Conservation (phyloP, 2,888 invertebrate genomes). For the Brachypterus glaber region DNA sequence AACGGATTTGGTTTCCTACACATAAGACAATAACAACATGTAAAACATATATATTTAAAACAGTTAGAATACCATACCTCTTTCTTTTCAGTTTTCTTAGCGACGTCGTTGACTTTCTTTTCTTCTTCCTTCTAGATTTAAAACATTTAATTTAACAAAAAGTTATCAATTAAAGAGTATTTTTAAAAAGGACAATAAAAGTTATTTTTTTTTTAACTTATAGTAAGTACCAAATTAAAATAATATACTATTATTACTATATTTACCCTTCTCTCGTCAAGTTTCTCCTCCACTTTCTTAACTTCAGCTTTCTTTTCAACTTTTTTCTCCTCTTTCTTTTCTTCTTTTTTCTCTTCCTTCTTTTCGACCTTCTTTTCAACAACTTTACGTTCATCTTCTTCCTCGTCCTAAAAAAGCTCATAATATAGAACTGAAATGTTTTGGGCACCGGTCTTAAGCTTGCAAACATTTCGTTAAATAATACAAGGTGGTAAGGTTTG, state of each 20-base stretch:
- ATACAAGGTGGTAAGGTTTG: no score
- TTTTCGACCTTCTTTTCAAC: conserved; percentile 31
- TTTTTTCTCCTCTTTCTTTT: conserved; percentile 32
- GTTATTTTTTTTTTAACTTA: no score
- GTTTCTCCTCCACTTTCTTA: conserved; percentile 21
- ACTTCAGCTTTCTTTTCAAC: conserved; percentile 35
- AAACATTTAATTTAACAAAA: no score
- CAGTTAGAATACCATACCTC: conserved; percentile 28
- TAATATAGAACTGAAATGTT: no score
- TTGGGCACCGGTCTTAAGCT: no score
- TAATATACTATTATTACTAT: conserved; percentile 14
- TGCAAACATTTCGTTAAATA: no score
- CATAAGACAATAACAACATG: conserved; percentile 19
- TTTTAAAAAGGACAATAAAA: no score
- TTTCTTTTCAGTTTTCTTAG: conserved; percentile 32
- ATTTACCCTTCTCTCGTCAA: conserved; percentile 31
- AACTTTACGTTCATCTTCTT: conserved; percentile 26
- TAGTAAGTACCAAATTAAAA: conserved; percentile 7
- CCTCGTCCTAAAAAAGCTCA: conserved; percentile 22
- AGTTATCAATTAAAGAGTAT: no score
- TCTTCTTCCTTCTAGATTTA: conserved; percentile 32
- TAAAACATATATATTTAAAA: conserved; percentile 16
- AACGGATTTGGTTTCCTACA: conserved; percentile 48
- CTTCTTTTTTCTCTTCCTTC: conserved; percentile 24
- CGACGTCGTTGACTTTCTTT: conserved; percentile 35